Evolutionary conservation across 2,113 vertebrate genomes (phyloP), one percentile per base, ranked within the genome.

Genomic region (Oryzias curvinotus): DNA sequence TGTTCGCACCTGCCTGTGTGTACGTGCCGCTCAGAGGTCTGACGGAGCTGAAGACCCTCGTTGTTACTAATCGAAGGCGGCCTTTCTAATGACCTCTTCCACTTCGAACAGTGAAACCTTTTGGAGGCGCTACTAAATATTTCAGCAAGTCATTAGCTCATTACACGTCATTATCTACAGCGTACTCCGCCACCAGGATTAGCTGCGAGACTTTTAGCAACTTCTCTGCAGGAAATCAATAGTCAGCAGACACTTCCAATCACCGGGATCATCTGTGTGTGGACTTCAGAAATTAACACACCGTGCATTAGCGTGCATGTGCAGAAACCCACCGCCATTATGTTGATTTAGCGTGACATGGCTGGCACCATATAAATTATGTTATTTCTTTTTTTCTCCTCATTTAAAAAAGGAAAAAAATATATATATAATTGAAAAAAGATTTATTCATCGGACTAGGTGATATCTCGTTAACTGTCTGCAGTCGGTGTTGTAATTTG

Each of bases 81-180:
- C 73, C 80, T 78, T 67, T 48, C 10, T 77, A 80, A 86, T 80
- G 85, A 87, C 89, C 88, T 87, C 77, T 69, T 71, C 77, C 77
- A 85, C 88, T 84, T 89, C 76, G 78, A 69, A 78, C 72, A 80
- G 85, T 76, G 83, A 75, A 73, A 68, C 78, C 77, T 79, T 88
- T 73, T 80, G 80, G 88, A 88, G 78, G 82, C 65, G 52, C 84
- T 87, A 91, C 89, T 92, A 91, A 92, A 92, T 92, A 91, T 90
- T 92, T 92, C 88, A 92, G 67, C 87, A 66, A 74, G 90, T 91
- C 90, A 91, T 92, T 91, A 92, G 86, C 85, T 90, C 90, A 92
- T 91, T 91, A 90, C 81, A 71, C 83, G 78, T 90, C 87, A 89
- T 90, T 90, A 90, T 89, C 84, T 88, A 88, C 84, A 80, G 86